Percentiles rank a stretch among this genome's conserved stretches.
These are phyloP conservation scores for Varanus salvator DNA, from an alignment of 2,113 vertebrate species.

Conservation along the genomic window DNA sequence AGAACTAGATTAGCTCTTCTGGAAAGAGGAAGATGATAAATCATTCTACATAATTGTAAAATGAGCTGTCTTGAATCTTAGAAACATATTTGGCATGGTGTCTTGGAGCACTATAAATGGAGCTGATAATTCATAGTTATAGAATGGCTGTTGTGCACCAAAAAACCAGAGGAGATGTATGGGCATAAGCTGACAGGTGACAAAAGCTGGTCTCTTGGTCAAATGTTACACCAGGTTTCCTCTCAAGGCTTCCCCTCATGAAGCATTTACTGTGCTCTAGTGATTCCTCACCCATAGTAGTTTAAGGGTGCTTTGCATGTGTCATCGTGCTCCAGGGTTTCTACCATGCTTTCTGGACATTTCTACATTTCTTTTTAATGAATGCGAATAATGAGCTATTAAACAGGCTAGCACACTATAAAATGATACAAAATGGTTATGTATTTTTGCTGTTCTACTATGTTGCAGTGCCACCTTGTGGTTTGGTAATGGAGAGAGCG, in stretches of 20 bases:
- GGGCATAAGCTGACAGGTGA: not conserved
- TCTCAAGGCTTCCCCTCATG: not conserved
- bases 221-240: not conserved
- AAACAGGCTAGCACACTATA: too few relatives aligned
- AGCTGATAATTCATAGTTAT: constrained; percentile 13
- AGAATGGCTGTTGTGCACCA: constrained; percentile 30
- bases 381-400: too few relatives aligned
- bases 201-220: constrained; percentile 45
- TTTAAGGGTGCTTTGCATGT: too few relatives aligned
- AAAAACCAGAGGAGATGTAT: constrained; percentile 13
- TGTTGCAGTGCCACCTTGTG: too few relatives aligned
- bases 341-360: too few relatives aligned
- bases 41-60: constrained; percentile 40
- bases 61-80: constrained; percentile 54
- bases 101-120: not conserved
- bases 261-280: too few relatives aligned
- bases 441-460: too few relatives aligned
- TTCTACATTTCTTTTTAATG: too few relatives aligned
- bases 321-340: too few relatives aligned
- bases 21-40: not conserved
- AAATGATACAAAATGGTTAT: too few relatives aligned
- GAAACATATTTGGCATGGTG: constrained; percentile 21
- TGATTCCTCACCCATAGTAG: too few relatives aligned
- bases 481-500: too few relatives aligned
- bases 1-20: not conserved